Conservation (phyloP, 2,888 invertebrate species). For the Scaeva pyrastri region DNA sequence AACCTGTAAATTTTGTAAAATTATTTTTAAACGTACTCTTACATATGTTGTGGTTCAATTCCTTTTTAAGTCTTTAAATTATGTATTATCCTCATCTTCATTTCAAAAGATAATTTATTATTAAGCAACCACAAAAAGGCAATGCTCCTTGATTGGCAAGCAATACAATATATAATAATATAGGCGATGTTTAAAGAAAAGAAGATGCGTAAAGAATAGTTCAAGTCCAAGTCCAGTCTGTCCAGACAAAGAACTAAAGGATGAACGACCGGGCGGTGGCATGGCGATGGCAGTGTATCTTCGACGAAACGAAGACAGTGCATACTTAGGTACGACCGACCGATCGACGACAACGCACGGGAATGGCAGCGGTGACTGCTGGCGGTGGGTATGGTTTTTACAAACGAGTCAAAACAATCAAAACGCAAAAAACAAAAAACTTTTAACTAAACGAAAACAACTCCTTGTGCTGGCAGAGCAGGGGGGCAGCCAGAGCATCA, state of each 20-base stretch:
- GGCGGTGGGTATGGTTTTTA: slow-evolving; percentile 3
- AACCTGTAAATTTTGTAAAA: too few species aligned
- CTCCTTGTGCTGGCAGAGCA: slow-evolving; percentile 48
- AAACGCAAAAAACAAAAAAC: slow-evolving; percentile 38
- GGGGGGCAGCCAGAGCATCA: neutral
- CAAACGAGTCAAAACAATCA: slow-evolving; percentile 70
- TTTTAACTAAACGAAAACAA: slow-evolving; percentile 42
- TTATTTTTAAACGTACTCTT: too few species aligned
- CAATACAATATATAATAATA: slow-evolving; percentile 56
- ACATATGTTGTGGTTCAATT: neutral
- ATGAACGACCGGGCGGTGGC: slow-evolving; percentile 65
- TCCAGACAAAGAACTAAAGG: slow-evolving; percentile 68
- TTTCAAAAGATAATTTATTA: slow-evolving; percentile 5
- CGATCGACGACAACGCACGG: too few species aligned
- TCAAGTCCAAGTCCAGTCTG: neutral
- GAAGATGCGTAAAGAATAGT: slow-evolving; percentile 57
- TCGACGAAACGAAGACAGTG: slow-evolving; percentile 11
- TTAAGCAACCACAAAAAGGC: neutral
- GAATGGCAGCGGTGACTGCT: neutral
- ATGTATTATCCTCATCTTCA: neutral
- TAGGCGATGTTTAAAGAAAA: slow-evolving; percentile 24
- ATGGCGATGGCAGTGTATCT: neutral
- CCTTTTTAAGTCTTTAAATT: neutral
- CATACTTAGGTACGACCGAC: neutral
- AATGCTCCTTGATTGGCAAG: slow-evolving; percentile 49